Evolutionary conservation across 2,113 vertebrate species (phyloP).

Genomic region (Amphiprion ocellaris): DNA sequence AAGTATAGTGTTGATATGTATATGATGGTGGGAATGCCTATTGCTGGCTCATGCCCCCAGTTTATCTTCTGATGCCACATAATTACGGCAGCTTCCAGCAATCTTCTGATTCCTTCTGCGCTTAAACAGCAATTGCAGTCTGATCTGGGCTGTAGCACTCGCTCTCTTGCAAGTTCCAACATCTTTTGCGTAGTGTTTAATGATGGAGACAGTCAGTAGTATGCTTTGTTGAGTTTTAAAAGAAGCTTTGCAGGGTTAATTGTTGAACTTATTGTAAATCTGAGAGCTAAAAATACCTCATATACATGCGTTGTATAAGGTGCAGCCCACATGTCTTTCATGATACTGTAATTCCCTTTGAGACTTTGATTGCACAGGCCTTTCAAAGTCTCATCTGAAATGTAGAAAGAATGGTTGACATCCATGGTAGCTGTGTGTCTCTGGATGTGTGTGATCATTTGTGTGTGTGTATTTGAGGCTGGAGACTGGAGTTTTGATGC

Average conservation of each 20-base stretch:
- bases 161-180: conserved; percentile 14
- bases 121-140: conserved; percentile 47
- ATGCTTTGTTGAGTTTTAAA: neutral
- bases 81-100: conserved; percentile 56
- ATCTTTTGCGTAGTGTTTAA: neutral
- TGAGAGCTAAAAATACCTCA: conserved; percentile 21
- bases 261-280: conserved; percentile 17
- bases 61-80: conserved; percentile 61
- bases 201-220: conserved; percentile 17
- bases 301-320: conserved; percentile 5
- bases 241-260: conserved; percentile 3
- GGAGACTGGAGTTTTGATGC: conserved; percentile 43
- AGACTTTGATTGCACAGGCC: conserved; percentile 48
- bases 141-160: conserved; percentile 28
- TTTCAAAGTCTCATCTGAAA: conserved; percentile 66
- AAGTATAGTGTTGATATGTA: conserved; percentile 55
- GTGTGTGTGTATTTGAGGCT: conserved; percentile 11
- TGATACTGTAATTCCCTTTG: conserved; percentile 61
- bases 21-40: conserved; percentile 40
- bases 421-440: conserved; percentile 28
- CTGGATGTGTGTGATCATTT: conserved; percentile 4
- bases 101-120: conserved; percentile 27
- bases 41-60: conserved; percentile 22
- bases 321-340: conserved; percentile 19
- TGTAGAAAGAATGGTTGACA: conserved; percentile 53